These are phyloP conservation scores for Listronotus oregonensis DNA, from an alignment of 1,140 invertebrate species.

Conservation along the genomic window DNA sequence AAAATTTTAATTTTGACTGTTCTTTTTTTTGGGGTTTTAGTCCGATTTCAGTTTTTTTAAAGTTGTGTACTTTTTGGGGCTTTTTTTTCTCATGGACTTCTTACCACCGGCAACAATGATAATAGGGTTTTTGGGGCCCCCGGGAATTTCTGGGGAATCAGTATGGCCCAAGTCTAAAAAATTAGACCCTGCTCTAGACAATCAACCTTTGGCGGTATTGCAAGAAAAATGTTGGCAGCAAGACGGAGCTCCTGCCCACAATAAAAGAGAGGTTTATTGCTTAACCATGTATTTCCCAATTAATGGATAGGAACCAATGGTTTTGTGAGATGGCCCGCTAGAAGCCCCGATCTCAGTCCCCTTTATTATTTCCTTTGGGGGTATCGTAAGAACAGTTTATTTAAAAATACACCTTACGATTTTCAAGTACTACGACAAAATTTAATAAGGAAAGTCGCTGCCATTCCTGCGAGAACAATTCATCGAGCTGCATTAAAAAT, in stretches of 20 bases:
- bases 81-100: no score
- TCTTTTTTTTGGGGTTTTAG: no score
- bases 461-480: slow-evolving; percentile 7
- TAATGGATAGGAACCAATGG: slow-evolving; percentile 17
- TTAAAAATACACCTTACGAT: slow-evolving; percentile 14
- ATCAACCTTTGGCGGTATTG: slow-evolving; percentile 16
- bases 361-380: no score
- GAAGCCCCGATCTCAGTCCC: slow-evolving; percentile 1
- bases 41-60: no score
- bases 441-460: slow-evolving; percentile 4
- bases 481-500: no score
- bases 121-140: no score
- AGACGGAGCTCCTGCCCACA: slow-evolving; percentile 23
- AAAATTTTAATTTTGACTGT: no score
- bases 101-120: no score
- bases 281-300: slow-evolving; percentile 18
- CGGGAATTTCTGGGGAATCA: no score
- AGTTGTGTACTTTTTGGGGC: no score
- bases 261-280: slow-evolving; percentile 8
- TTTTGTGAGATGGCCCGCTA: slow-evolving; percentile 14
- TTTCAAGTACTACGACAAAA: slow-evolving; percentile 15
- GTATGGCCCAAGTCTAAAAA: no score
- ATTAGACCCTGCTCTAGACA: no score
- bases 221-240: slow-evolving; percentile 19
- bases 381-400: slow-evolving; percentile 17